Base-by-base conservation (phyloP, 2,797 vertebrate genomes). In the Xenentodon cancila region DNA sequence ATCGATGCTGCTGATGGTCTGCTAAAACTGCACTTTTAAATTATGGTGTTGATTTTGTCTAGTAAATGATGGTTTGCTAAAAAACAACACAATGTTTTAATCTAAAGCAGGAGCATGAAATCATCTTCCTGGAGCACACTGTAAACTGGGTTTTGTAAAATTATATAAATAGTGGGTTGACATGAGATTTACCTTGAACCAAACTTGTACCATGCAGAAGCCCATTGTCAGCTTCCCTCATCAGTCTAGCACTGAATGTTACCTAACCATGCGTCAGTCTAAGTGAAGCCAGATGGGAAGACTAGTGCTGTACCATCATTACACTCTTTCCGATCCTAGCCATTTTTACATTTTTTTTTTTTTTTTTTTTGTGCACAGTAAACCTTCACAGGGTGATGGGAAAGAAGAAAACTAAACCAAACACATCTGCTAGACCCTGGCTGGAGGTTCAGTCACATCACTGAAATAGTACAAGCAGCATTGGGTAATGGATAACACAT, bases 371-470 rank as follows among this genome's bases (percentile, higher is more conserved):
- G 55, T 73, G 50, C 46, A 67, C 12, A 42, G 59, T 85, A 88
- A 90, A 70, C 30, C 51, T 68, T 77, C 9, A 18, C 60, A 61
- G 45, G 67, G 73, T 42, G 37, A 62, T 64, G 56, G 8, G 47
- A 61, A 27, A 64, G 50, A 22, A 70, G 57, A 66, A 74, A 70
- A 40, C 13, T 65, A 84, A 89, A 86, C 66, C 47, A 69, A 85
- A 91, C 60, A 75, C 71, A 89, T 85, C 68, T 88, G 81, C 46
- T 73, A 42, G 85, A 87, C 74, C 47, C 73, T 80, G 62, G 52
- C 69, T 59, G 42, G 46, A 61, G 52, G 59, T 68, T 82, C 59
- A 68, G 63, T 72, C 71, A 58, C 65, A 86, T 82, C 74, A 71
- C 19, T 81, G 60, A 80, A 87, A 80, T 59, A 63, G 56, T 84